Base-by-base conservation (phyloP, 2,797 vertebrate genomes). In the Steatocranus sp. region DNA sequence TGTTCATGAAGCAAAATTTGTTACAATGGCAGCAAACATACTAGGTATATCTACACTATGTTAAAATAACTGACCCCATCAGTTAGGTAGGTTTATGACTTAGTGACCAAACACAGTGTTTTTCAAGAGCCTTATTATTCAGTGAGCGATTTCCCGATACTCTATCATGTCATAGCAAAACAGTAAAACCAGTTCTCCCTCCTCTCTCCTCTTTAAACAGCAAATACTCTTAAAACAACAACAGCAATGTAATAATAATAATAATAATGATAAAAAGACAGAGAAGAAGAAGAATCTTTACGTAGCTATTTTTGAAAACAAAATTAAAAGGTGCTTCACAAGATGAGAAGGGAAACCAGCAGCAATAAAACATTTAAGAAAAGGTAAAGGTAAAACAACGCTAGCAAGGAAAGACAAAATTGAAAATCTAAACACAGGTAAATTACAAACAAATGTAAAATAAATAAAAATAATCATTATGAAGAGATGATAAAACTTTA, bases 121-220 rank as follows among this genome's bases (percentile, higher is more conserved):
- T 61, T 34, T 7, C 56, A 61, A 61, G 56, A 61, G 1, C 3
- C 30, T n/a, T 61, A 61, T 0, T 5, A 58, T 58, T 38, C 36
- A 38, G 5, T 38, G 36, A 38, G 36, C 11, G 2, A 5, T 38
- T 38, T 38, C 32, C 11, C 6, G 0, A 32, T 11, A 32, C 10
- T 58, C 56, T n/a, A 34, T 61, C 56, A 34, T 61, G 30, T n/a
- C 1, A 34, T 61, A 5, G 17, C 11, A 61, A 61, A 34, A 12
- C 56, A 30, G 53, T 56, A 56, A 30, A 56, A 9, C 53, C 25
- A 56, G 25, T 56, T 2, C 51, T 3, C 53, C 56, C 56, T 61
- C 17, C 6, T n/a, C 10, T n/a, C 30, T 15, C 30, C 15, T 48
- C 11, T 70, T 48, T 68, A 53, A 84, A 89, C 78, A 86, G 82